Percentiles rank a stretch among this genome's conserved stretches.
These are phyloP conservation scores for Brachyistius frenatus DNA, from an alignment of 2,113 vertebrate species.

Conservation along the genomic window DNA sequence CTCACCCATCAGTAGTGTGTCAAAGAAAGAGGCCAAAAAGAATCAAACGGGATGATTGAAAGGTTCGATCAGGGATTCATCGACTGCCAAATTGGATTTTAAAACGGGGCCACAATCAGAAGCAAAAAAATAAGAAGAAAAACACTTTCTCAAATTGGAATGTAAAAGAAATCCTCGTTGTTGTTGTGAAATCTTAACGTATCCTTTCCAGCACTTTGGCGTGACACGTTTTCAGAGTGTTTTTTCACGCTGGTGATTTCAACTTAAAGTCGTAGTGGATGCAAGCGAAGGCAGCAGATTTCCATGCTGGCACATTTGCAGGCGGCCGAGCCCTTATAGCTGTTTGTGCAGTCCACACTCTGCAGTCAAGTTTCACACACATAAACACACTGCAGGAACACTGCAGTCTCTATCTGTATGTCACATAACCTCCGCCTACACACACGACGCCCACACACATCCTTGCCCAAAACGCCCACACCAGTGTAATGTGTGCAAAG, in stretches of 20 bases:
- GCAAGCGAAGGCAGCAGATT: constrained; percentile 60
- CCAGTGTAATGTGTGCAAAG: constrained; percentile 67
- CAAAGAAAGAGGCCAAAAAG: no score
- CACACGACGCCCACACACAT: constrained; percentile 77
- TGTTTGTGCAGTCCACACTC: constrained; percentile 48
- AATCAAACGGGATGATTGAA: no score
- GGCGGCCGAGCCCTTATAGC: constrained; percentile 71
- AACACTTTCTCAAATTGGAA: neutral
- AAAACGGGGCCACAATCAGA: no score
- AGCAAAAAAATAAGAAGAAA: no score
- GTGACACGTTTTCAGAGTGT: constrained; percentile 33
- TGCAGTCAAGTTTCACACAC: constrained; percentile 77
- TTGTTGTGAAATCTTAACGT: neutral
- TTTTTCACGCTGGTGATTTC: constrained; percentile 32
- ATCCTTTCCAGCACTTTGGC: constrained; percentile 13
- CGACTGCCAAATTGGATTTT: no score
- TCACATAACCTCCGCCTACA: constrained; percentile 81
- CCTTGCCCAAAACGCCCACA: constrained; percentile 82
- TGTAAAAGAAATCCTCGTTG: constrained; percentile 12
- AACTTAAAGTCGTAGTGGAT: constrained; percentile 22
- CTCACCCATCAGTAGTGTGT: no score
- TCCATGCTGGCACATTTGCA: constrained; percentile 61
- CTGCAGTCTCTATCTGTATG: constrained; percentile 78
- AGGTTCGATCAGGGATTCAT: no score
- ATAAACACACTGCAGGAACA: constrained; percentile 74